phyloP scores from a whole-genome alignment of 2,888 invertebrate species.

The Atrina japonica region DNA sequence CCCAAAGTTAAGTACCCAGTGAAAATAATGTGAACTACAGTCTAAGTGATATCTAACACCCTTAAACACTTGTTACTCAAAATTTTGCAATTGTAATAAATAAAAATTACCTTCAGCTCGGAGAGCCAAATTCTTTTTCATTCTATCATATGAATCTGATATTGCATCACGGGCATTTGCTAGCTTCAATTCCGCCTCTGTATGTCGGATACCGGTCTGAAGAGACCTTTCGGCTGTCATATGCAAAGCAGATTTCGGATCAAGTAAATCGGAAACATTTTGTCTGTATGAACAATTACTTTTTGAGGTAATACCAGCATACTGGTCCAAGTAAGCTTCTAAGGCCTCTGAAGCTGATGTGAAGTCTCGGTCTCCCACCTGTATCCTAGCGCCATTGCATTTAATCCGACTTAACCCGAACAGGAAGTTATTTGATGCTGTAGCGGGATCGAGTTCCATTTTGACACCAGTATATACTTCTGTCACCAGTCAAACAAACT shows the following conservation, averaged over 20 bases:
- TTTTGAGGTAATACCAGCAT: slow-evolving; percentile 45
- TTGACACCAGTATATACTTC: not conserved
- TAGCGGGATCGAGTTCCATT: slow-evolving; percentile 21
- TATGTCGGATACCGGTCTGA: slow-evolving; percentile 57
- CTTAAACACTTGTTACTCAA: not conserved
- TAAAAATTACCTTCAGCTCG: slow-evolving; percentile 55
- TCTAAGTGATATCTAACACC: not conserved
- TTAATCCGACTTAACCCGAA: slow-evolving; percentile 51
- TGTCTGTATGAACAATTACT: slow-evolving; percentile 44
- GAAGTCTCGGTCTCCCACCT: slow-evolving; percentile 63
- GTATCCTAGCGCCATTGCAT: slow-evolving; percentile 58
- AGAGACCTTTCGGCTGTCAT: slow-evolving; percentile 62
- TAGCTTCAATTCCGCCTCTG: slow-evolving; percentile 53
- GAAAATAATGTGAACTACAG: not conserved
- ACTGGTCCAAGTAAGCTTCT: slow-evolving; percentile 69
- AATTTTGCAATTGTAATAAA: too few species aligned
- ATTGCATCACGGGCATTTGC: slow-evolving; percentile 54
- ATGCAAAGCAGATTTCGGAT: slow-evolving; percentile 58
- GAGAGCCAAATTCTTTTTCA: slow-evolving; percentile 55
- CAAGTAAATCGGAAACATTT: slow-evolving; percentile 55
- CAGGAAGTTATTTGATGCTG: slow-evolving; percentile 1
- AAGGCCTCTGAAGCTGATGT: slow-evolving; percentile 70
- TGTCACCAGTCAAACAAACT: too few species aligned
- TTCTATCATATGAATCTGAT: slow-evolving; percentile 53
- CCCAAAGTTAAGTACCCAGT: not conserved